Percentiles rank a stretch among this genome's conserved stretches.
Evolutionary conservation across 2,888 invertebrate species (phyloP).

Genomic region (Eulithis testata): DNA sequence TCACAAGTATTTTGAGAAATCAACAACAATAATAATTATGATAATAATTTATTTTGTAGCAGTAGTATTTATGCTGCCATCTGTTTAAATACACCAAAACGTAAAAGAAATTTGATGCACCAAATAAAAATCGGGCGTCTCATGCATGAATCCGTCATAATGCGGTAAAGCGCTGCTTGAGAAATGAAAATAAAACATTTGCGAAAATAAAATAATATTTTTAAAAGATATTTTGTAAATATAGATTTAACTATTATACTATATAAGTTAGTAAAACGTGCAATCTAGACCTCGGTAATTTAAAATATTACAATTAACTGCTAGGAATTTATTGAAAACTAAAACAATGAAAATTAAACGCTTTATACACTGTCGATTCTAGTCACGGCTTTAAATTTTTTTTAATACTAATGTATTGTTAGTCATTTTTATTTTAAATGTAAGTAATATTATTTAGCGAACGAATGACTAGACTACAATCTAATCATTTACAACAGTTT

Average conservation of each 20-base stretch:
- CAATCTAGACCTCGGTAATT: conserved; percentile 77
- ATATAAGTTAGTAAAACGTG: conserved; percentile 65
- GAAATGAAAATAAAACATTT: conserved; percentile 57
- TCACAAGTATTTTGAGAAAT: no score
- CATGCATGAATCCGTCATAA: conserved; percentile 59
- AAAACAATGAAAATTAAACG: conserved; percentile 48
- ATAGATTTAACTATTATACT: conserved; percentile 60
- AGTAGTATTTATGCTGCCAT: no score
- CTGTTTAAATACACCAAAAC: no score
- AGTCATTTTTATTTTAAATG: not conserved
- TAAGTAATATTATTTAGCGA: no score
- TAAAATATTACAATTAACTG: conserved; percentile 60
- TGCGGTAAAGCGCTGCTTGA: conserved; percentile 58
- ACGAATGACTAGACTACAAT: no score
- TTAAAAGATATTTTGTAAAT: conserved; percentile 82
- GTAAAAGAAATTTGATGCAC: conserved; percentile 38
- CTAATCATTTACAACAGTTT: no score
- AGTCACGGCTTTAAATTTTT: conserved; percentile 60
- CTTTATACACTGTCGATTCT: conserved; percentile 60
- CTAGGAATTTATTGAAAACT: conserved; percentile 65
- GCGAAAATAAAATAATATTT: conserved; percentile 77
- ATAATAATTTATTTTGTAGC: no score
- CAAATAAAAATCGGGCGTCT: conserved; percentile 11
- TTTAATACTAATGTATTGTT: conserved; percentile 12
- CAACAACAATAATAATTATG: no score